Conservation (phyloP, 2,113 vertebrate species). For the Edolisoma coerulescens region DNA sequence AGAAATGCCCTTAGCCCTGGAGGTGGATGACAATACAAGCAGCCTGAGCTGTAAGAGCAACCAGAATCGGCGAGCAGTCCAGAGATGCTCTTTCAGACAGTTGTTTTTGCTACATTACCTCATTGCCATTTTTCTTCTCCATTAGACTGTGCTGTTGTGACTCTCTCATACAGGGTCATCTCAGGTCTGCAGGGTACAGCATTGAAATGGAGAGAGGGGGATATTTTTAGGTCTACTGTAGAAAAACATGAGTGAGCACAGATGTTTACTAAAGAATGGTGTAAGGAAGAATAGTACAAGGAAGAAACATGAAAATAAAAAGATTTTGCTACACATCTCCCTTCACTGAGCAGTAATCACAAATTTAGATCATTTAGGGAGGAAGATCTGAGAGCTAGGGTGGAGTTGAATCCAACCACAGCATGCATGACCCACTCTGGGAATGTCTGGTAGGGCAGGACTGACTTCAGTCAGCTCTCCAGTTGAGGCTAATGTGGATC, state of each 20-base stretch:
- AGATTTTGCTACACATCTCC: not conserved
- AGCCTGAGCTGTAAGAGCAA: not conserved
- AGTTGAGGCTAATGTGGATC: not conserved
- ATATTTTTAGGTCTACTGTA: not conserved
- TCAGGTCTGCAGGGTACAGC: not conserved
- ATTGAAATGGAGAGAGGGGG: not conserved
- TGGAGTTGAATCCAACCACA: not conserved
- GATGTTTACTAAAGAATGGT: not conserved
- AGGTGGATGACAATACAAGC: not conserved
- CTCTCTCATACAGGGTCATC: not conserved
- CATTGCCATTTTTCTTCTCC: not conserved
- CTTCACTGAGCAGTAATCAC: not conserved
- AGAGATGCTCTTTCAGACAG: not conserved
- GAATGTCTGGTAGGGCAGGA: not conserved
- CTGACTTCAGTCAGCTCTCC: not conserved
- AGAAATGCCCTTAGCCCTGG: not conserved
- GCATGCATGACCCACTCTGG: accelerated
- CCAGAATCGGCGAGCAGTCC: not conserved
- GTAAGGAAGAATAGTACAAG: not conserved
- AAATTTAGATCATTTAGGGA: not conserved
- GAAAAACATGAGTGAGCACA: not conserved
- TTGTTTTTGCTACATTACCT: not conserved
- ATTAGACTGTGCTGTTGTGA: not conserved
- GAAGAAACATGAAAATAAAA: not conserved
- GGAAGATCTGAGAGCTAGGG: not conserved